Base-by-base conservation (phyloP, 1,140 invertebrate species). In the Cheumatopsyche charites region DNA sequence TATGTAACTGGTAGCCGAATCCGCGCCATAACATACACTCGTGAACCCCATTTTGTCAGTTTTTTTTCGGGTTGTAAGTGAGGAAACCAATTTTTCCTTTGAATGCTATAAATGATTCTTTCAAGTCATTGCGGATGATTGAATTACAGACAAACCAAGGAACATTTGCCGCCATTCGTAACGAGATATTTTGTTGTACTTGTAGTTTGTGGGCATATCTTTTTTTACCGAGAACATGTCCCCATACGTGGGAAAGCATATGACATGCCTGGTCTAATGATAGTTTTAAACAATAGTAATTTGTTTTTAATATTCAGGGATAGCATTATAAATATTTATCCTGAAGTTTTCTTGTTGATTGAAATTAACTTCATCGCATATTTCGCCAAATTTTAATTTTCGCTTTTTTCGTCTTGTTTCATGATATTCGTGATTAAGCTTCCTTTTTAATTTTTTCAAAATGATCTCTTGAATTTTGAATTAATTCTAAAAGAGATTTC, bases 21-120 rank as follows among this genome's bases (percentile, higher is more conserved):
- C 76, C 13, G n/a, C n/a, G 75, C 71, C 52, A 78, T 70, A 55
- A 76, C 75, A 52, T 78, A 77, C 25, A 77, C 29, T n/a, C 75
- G 70, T 36, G 78, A 61, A 21, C 73, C 75, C 75, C 77, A 78
- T 76, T 79, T 78, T 3, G 70, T 77, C 19, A 77, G 77, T 62
- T 79, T 79, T 41, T 75, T n/a, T n/a, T 77, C 3, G 77, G 77
- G 74, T 78, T 79, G 36, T 78, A 78, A 0, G 75, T 73, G 0
- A 67, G 67, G 36, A 77, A 78, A 19, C 13, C 41, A 70, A 78
- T 74, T 75, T 70, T 77, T 3, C 76, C 77, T 52, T 78, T 77
- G 55, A 77, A 77, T 36, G 26, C 43, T 23, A 78, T 67, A 15
- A 61, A 47, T 1, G 75, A 74, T 72, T 77, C 74, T n/a, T n/a